phyloP scores from a whole-genome alignment of 2,113 vertebrate genomes.

The Dryoscopus gambensis region DNA sequence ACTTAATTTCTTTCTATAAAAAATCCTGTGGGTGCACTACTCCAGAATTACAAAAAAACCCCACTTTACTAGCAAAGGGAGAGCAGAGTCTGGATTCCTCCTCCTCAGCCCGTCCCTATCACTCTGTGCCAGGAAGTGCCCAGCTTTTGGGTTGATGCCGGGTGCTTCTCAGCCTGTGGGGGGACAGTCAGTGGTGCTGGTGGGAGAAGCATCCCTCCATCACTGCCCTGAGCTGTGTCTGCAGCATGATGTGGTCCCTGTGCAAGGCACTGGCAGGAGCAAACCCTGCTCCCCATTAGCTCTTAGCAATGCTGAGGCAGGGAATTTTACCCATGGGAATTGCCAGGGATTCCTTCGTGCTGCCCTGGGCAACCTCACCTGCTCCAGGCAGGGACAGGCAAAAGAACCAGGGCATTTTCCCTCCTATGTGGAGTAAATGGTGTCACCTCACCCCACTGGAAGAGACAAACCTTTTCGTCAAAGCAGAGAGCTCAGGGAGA shows the following conservation, averaged over 20 bases:
- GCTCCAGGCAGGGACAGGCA: not conserved
- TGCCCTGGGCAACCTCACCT: not conserved
- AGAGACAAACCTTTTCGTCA: not conserved
- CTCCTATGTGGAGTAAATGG: not conserved
- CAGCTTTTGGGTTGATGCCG: not conserved
- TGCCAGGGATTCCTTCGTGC: not conserved
- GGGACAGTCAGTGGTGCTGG: not conserved
- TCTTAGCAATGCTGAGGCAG: not conserved
- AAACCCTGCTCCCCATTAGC: not conserved
- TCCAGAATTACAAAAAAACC: not conserved
- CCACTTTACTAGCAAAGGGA: not conserved
- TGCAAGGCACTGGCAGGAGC: not conserved
- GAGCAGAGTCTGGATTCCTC: not conserved
- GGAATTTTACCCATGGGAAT: not conserved
- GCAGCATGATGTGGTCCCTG: accelerated
- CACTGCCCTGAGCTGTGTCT: not conserved
- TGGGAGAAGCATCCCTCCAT: not conserved
- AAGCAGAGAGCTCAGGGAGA: not conserved
- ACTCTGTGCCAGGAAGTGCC: not conserved
- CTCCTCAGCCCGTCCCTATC: not conserved
- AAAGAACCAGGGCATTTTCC: not conserved
- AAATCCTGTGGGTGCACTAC: not conserved
- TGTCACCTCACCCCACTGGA: not conserved
- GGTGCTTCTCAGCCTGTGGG: not conserved
- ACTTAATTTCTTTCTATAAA: not conserved